phyloP scores from a whole-genome alignment of 2,113 vertebrate species.

The Pseudonaja textilis region DNA sequence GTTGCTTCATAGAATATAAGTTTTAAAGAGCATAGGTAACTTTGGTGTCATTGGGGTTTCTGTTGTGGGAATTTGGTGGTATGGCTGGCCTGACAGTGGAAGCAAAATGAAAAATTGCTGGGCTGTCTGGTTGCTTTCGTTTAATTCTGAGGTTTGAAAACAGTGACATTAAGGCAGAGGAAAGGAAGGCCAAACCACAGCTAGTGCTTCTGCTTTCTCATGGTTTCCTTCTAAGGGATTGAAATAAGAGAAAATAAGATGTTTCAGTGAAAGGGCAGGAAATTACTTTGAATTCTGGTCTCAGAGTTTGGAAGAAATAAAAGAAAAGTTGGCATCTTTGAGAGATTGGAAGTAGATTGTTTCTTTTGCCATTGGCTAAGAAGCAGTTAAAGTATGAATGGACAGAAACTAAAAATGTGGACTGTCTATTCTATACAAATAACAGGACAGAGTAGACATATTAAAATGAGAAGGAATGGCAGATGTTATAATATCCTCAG shows the following conservation, averaged over 20 bases:
- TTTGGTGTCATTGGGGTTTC: neutral
- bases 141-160: neutral
- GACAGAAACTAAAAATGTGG: neutral
- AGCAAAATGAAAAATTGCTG: neutral
- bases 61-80: neutral
- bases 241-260: neutral
- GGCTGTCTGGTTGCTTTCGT: neutral
- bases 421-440: neutral
- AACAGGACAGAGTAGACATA: neutral
- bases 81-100: neutral
- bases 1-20: neutral
- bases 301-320: neutral
- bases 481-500: neutral
- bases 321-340: neutral
- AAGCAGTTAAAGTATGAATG: neutral
- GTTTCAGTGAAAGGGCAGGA: neutral
- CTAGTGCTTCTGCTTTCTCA: neutral
- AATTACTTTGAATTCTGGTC: neutral
- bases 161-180: neutral
- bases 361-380: neutral
- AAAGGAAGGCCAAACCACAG: neutral
- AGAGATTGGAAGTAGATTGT: neutral
- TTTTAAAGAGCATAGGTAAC: neutral
- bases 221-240: conserved; percentile 5
- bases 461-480: neutral